Percentiles rank a stretch among this genome's conserved stretches.
phyloP scores from a whole-genome alignment of 1,140 invertebrate genomes.

The Battus philenor region DNA sequence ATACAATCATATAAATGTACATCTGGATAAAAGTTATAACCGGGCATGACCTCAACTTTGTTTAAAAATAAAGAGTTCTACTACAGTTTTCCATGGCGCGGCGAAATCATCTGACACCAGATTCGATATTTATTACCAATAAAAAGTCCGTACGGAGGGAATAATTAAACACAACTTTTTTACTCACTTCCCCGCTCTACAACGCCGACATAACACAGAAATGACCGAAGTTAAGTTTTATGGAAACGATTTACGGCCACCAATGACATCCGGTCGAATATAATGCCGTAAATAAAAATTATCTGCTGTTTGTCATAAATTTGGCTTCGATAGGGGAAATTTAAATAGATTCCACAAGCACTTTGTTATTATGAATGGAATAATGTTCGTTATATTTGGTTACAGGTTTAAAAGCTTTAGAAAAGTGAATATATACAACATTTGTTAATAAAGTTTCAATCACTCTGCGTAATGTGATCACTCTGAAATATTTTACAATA shows the following conservation, averaged over 20 bases:
- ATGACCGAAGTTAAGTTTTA: slow-evolving; percentile 17
- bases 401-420: no score
- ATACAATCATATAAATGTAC: no score
- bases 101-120: slow-evolving; percentile 45
- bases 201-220: background rate
- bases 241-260: slow-evolving; percentile 40
- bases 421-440: no score
- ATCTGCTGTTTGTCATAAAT: no score
- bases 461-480: no score
- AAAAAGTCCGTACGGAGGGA: slow-evolving; percentile 36
- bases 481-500: no score
- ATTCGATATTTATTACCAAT: slow-evolving; percentile 62
- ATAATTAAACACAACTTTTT: slow-evolving; percentile 39
- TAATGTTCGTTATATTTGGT: no score
- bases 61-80: slow-evolving; percentile 52
- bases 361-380: no score
- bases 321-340: no score
- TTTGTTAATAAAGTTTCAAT: no score
- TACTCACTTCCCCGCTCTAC: slow-evolving; percentile 25
- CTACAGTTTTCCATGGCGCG: slow-evolving; percentile 32
- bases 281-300: slow-evolving; percentile 29
- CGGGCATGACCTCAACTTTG: slow-evolving; percentile 37
- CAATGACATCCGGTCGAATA: slow-evolving; percentile 56
- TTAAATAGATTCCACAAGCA: no score
- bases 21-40: slow-evolving; percentile 21